Evolutionary conservation across 2,797 vertebrate species (phyloP).

Genomic region (Lacerta bilineata): DNA sequence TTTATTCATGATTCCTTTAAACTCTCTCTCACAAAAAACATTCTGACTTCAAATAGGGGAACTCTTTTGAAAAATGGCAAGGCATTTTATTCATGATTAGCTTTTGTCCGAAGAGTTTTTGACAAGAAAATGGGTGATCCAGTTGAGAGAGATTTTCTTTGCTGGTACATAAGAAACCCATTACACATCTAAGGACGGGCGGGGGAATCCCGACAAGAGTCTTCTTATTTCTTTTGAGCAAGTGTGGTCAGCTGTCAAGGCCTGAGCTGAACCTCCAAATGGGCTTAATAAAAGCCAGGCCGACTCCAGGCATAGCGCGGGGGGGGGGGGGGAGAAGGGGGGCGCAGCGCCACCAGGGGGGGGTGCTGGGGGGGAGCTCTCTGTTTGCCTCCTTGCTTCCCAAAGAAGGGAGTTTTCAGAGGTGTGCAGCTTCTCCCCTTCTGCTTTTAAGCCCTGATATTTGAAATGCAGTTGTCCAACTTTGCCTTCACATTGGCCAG

Average conservation of each 20-base stretch:
- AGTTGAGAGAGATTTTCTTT: conserved; percentile 74
- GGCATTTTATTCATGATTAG: conserved; percentile 80
- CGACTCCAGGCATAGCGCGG: not conserved
- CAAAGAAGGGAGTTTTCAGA: not conserved
- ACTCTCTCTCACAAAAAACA: conserved; percentile 12
- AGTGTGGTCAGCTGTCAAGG: conserved; percentile 79
- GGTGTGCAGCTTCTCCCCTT: not conserved
- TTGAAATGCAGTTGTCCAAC: not conserved
- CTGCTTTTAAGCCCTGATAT: not conserved
- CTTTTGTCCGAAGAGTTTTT: conserved; percentile 80
- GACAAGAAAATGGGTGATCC: conserved; percentile 85
- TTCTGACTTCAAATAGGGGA: conserved; percentile 75
- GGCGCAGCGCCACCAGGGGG: not conserved
- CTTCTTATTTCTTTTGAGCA: conserved; percentile 71
- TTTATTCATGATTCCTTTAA: conserved; percentile 80
- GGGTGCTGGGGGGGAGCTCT: not conserved
- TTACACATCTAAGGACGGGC: conserved; percentile 67
- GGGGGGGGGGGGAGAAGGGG: not conserved
- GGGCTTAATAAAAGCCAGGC: conserved; percentile 74
- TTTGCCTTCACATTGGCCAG: not conserved
- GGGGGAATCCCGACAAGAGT: conserved; percentile 43
- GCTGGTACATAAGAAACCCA: conserved; percentile 81
- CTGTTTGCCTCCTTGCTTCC: too few species aligned
- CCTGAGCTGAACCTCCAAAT: conserved; percentile 71
- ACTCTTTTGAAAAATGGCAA: conserved; percentile 78